Conservation (phyloP, 92 coral and sea anemone species). For the Palythoa heliodiscus region DNA sequence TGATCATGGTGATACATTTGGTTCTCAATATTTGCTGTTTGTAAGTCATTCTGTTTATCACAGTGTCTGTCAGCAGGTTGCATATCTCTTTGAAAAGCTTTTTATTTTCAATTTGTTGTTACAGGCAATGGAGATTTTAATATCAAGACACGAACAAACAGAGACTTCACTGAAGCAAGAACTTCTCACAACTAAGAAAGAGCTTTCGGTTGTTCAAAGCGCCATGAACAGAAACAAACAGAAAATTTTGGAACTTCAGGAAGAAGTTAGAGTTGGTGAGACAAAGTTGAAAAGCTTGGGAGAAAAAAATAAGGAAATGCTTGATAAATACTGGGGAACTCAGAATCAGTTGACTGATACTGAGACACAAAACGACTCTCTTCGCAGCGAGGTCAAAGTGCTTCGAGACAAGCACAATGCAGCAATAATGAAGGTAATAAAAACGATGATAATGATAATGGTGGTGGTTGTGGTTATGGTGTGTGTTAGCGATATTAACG, state of each 20-base stretch:
- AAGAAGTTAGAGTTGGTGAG: conserved; percentile 59
- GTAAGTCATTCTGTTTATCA: no score
- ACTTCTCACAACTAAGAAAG: conserved; percentile 63
- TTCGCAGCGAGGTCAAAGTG: conserved; percentile 65
- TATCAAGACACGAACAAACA: conserved; percentile 68
- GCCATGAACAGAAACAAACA: conserved; percentile 73
- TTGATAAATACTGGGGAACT: conserved; percentile 76
- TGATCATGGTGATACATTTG: no score
- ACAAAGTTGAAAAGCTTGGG: conserved; percentile 64
- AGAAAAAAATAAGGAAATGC: conserved; percentile 69
- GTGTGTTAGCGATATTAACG: neutral
- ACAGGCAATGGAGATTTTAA: conserved; percentile 61
- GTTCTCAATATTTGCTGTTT: no score
- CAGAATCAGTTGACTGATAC: conserved; percentile 74
- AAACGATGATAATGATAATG: neutral
- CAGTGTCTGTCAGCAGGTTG: no score
- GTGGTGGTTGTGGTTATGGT: neutral
- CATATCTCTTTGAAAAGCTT: no score
- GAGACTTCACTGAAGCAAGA: conserved; percentile 70
- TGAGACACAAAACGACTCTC: conserved; percentile 61
- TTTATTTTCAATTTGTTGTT: neutral
- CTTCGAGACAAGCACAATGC: conserved; percentile 52
- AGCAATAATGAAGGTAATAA: conserved; percentile 34
- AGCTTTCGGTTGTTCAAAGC: conserved; percentile 67
- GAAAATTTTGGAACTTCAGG: conserved; percentile 68